Evolutionary conservation across 2,888 invertebrate species (phyloP).

Genomic region (Piscicola geometra): DNA sequence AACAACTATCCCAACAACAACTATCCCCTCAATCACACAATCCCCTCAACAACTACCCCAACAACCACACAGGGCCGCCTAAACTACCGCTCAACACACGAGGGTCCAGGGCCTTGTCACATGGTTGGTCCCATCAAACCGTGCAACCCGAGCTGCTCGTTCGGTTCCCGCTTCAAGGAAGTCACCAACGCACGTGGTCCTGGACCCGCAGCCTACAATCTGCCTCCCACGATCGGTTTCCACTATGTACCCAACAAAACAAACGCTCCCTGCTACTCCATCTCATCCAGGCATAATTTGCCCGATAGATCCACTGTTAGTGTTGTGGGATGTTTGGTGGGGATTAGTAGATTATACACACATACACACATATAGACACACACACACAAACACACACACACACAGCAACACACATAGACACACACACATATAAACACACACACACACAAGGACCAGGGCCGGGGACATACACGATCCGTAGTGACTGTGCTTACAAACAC

Average conservation of each 20-base stretch:
- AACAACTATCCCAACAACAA: too few relatives aligned
- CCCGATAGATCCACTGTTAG: background rate
- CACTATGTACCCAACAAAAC: slow-evolving; percentile 1
- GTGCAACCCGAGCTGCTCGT: background rate
- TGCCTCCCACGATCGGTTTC: slow-evolving; percentile 23
- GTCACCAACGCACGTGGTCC: background rate
- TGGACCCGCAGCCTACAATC: slow-evolving; percentile 27
- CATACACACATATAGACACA: too few relatives aligned
- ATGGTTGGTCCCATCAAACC: background rate
- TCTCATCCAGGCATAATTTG: background rate
- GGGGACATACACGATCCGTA: slow-evolving; percentile 45
- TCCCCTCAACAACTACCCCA: too few relatives aligned
- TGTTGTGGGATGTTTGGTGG: background rate
- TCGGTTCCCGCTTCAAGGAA: background rate
- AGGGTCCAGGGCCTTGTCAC: background rate
- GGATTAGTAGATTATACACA: background rate
- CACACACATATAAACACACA: too few relatives aligned
- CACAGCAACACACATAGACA: too few relatives aligned
- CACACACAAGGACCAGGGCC: slow-evolving; percentile 63
- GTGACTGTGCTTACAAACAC: slow-evolving; percentile 42
- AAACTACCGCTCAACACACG: background rate
- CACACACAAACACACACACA: too few relatives aligned
- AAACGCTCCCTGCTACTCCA: slow-evolving; percentile 16
- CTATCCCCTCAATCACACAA: too few relatives aligned
- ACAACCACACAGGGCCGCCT: background rate